A percentile compares a stretch with the other conserved stretches of the same genome.
Evolutionary conservation across 2,113 vertebrate genomes (phyloP).

Genomic region (Myrmophylax atrothorax): DNA sequence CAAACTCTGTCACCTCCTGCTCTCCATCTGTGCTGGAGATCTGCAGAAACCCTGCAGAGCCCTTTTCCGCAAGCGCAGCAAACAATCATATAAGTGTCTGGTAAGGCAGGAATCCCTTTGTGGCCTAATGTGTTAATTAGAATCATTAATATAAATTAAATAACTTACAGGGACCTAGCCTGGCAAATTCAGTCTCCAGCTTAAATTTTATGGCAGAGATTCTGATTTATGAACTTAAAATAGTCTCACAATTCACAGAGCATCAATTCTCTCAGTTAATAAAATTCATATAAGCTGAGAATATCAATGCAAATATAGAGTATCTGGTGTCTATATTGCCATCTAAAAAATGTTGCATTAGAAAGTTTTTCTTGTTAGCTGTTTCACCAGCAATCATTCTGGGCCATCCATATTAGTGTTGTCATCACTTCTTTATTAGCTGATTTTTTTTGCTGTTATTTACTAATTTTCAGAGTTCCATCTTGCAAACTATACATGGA

Average conservation of each 20-base stretch:
- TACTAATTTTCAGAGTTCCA: neutral
- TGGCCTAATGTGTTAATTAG: neutral
- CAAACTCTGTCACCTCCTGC: neutral
- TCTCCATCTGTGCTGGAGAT: neutral
- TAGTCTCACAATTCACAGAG: neutral
- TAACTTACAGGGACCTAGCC: neutral
- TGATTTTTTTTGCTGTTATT: neutral
- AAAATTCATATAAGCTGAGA: neutral
- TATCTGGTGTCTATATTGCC: neutral
- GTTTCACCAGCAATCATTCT: neutral
- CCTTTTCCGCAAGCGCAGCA: neutral
- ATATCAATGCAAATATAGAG: neutral
- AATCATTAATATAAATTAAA: neutral
- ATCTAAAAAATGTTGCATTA: neutral
- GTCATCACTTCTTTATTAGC: neutral
- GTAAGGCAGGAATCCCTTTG: neutral
- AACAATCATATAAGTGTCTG: neutral
- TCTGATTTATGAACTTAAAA: neutral
- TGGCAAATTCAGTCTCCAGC: neutral
- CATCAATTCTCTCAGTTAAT: neutral
- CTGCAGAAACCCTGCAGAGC: neutral
- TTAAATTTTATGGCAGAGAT: neutral
- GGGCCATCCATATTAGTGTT: neutral
- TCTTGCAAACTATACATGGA: neutral
- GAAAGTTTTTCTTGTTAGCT: neutral